Conservation (phyloP, 2,113 vertebrate genomes). For the Thalassarche chlororhynchos region DNA sequence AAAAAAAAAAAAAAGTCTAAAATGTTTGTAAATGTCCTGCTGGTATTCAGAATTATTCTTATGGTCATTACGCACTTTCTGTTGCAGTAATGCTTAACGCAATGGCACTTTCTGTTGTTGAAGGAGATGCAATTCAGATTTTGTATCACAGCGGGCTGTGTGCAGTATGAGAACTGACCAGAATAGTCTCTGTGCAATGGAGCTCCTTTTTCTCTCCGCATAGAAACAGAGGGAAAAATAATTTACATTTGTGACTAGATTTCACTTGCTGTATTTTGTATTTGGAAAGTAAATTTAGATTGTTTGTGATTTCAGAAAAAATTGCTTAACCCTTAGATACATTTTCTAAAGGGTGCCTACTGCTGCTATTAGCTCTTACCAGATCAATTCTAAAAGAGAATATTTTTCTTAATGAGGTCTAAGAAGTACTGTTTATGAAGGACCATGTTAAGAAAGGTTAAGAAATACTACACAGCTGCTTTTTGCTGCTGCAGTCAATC, state of each 20-base stretch:
- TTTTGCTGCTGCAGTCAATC: conserved; percentile 1
- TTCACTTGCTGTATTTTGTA: neutral
- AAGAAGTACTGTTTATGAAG: neutral
- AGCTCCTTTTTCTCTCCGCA: neutral
- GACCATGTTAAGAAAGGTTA: neutral
- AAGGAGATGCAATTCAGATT: neutral
- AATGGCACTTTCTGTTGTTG: neutral
- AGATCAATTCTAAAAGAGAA: neutral
- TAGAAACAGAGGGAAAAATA: neutral
- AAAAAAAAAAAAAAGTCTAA: neutral
- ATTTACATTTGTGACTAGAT: neutral
- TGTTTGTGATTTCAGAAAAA: neutral
- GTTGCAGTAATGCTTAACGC: neutral
- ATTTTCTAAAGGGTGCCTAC: neutral
- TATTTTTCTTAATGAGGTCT: neutral
- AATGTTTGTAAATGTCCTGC: neutral
- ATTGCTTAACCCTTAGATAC: neutral
- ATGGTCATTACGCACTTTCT: neutral
- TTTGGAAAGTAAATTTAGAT: neutral
- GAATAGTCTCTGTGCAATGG: neutral
- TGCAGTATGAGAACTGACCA: neutral
- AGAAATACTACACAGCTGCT: neutral
- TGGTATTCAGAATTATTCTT: neutral
- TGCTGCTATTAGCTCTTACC: neutral
- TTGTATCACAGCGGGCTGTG: neutral